Evolutionary conservation across 2,113 vertebrate species (phyloP).

Genomic region (Trochalopteron elliotii): DNA sequence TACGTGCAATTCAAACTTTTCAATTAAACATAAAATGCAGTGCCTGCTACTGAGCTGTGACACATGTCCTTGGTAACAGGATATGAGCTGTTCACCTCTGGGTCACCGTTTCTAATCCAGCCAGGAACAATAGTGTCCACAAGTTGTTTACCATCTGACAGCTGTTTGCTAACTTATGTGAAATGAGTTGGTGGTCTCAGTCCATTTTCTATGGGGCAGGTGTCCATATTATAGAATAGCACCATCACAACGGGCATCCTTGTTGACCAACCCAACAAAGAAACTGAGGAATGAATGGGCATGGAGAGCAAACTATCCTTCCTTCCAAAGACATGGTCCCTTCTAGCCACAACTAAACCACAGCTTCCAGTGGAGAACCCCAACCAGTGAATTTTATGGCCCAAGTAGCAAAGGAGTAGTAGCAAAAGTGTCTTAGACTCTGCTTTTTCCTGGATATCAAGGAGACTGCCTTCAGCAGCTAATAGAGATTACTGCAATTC

Average conservation of each 20-base stretch:
- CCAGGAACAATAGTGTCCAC: constrained; percentile 51
- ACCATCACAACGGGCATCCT: background rate
- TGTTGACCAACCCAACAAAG: constrained; percentile 28
- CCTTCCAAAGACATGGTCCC: background rate
- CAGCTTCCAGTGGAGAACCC: background rate
- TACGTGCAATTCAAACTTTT: background rate
- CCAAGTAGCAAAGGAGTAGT: background rate
- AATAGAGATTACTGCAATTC: background rate
- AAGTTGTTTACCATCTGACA: constrained; percentile 65
- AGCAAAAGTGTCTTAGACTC: background rate
- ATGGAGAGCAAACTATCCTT: background rate
- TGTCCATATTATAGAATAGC: constrained; percentile 47
- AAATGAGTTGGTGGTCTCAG: constrained; percentile 50
- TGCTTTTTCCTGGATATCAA: background rate
- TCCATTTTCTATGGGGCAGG: constrained; percentile 13
- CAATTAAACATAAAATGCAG: background rate
- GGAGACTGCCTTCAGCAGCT: background rate
- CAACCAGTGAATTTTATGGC: background rate
- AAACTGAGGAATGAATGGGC: background rate
- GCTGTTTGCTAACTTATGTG: constrained; percentile 46
- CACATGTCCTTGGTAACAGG: constrained; percentile 52
- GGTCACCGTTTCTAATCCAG: constrained; percentile 52
- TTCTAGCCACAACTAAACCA: background rate
- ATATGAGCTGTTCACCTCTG: constrained; percentile 57
- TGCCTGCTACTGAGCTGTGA: constrained; percentile 2